Conservation (phyloP, 2,888 invertebrate species). For the Stenurella melanura region DNA sequence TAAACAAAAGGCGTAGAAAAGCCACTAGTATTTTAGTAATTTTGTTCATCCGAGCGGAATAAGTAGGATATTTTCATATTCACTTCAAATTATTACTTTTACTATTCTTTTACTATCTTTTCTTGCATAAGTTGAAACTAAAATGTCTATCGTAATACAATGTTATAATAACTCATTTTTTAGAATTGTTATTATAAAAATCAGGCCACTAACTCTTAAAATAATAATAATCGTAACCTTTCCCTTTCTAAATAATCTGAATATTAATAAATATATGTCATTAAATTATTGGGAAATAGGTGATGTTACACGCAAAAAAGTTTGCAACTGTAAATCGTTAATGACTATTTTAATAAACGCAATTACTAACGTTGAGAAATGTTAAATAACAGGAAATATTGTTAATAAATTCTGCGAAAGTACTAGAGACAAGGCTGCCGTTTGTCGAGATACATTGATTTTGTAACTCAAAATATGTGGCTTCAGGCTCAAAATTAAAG, state of each 20-base stretch:
- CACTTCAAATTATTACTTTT: no score
- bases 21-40: no score
- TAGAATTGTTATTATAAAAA: neutral
- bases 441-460: no score
- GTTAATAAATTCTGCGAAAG: neutral
- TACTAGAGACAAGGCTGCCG: neutral
- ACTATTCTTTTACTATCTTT: no score
- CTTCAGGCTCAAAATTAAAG: no score
- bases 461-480: no score
- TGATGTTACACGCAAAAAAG: neutral
- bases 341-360: neutral
- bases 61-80: no score
- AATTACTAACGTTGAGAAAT: neutral
- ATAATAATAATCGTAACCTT: neutral
- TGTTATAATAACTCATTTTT: no score
- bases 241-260: neutral
- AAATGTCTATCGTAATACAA: no score
- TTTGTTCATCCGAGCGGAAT: no score
- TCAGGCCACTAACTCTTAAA: neutral
- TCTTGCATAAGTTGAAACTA: no score
- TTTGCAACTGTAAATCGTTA: neutral
- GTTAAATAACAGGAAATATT: neutral
- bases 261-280: neutral
- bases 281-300: neutral
- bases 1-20: no score